Conservation (phyloP, 2,888 invertebrate species). For the Dermolepida albohirtum region DNA sequence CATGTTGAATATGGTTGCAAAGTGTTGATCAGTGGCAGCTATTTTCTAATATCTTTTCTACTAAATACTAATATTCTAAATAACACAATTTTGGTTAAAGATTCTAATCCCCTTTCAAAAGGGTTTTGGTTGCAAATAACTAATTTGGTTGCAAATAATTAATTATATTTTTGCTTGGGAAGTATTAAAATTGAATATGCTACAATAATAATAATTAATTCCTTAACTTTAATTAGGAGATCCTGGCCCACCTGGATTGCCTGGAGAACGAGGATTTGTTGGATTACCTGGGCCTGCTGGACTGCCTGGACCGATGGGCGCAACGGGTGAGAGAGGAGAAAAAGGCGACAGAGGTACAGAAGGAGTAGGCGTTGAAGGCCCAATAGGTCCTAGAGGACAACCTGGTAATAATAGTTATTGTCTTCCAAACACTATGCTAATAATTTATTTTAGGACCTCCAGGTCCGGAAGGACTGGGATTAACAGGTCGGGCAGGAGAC, state of each 20-base stretch:
- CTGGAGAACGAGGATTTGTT: constrained; percentile 73
- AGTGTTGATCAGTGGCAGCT: no score
- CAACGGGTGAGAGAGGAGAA: constrained; percentile 75
- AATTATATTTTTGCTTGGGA: no score
- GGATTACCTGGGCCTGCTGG: constrained; percentile 75
- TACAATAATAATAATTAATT: neutral
- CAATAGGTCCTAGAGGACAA: constrained; percentile 76
- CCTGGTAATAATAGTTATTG: constrained; percentile 67
- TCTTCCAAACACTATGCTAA: constrained; percentile 2
- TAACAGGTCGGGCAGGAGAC: constrained; percentile 79
- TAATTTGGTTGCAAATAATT: no score
- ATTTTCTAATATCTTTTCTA: no score
- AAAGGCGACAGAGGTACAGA: constrained; percentile 79
- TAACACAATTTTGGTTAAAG: no score
- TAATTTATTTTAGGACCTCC: constrained; percentile 68
- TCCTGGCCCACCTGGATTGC: constrained; percentile 74
- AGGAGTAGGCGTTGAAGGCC: constrained; percentile 81
- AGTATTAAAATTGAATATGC: neutral
- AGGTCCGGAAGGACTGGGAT: constrained; percentile 74
- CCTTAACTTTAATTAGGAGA: constrained; percentile 66
- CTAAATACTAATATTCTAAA: no score
- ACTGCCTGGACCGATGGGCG: constrained; percentile 71
- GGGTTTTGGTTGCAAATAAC: no score
- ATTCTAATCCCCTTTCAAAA: no score
- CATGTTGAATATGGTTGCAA: no score